These are phyloP conservation scores for Drosophila orena DNA, from an alignment of 1,140 invertebrate genomes.

Conservation along the genomic window DNA sequence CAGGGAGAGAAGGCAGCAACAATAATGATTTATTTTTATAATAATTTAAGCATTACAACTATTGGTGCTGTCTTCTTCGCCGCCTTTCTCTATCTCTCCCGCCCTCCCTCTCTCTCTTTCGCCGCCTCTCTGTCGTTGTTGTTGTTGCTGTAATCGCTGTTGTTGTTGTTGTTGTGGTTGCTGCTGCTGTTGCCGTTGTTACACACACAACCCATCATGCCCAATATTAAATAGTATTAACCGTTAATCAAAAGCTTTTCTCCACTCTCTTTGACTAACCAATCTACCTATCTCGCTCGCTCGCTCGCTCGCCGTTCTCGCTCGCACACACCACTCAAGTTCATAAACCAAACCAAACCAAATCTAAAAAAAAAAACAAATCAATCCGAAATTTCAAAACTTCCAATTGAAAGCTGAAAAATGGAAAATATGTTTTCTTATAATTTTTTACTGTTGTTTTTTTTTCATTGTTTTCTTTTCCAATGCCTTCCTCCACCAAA, in stretches of 20 bases:
- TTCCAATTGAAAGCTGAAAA: slow-evolving; percentile 24
- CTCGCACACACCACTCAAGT: slow-evolving; percentile 45
- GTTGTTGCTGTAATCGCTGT: slow-evolving; percentile 57
- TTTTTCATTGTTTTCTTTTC: slow-evolving; percentile 74
- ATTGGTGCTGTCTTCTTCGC: slow-evolving; percentile 8
- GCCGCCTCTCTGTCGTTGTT: slow-evolving; percentile 46
- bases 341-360: slow-evolving; percentile 18
- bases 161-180: slow-evolving; percentile 41
- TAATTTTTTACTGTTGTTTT: slow-evolving; percentile 82
- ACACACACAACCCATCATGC: slow-evolving; percentile 44
- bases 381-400: slow-evolving; percentile 29
- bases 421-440: slow-evolving; percentile 57
- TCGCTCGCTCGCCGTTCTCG: slow-evolving; percentile 41
- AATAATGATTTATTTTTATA: slow-evolving; percentile 10
- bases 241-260: slow-evolving; percentile 26
- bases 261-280: slow-evolving; percentile 34
- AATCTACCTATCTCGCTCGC: slow-evolving; percentile 24
- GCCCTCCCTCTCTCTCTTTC: slow-evolving; percentile 16
- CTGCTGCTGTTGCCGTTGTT: slow-evolving; percentile 39
- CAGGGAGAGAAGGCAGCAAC: slow-evolving; percentile 3
- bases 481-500: slow-evolving; percentile 53
- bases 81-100: slow-evolving; percentile 21
- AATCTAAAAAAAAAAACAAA: slow-evolving; percentile 19
- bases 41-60: slow-evolving; percentile 1
- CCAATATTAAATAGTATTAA: slow-evolving; percentile 22